Conservation (phyloP, 2,113 vertebrate species). For the Origma solitaria region DNA sequence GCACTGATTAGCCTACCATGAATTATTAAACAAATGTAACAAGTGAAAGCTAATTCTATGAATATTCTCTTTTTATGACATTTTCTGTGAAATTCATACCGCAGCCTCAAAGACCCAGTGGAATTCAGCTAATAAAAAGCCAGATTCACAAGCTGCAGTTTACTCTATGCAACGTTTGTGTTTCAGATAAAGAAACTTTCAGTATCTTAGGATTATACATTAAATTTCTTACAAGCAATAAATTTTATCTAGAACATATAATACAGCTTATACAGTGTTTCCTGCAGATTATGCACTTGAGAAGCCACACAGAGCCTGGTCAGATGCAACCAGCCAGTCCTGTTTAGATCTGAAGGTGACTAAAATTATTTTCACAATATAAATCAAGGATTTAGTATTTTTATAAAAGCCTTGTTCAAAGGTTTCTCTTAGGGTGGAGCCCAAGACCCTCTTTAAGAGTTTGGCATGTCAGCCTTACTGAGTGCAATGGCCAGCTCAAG, state of each 20-base stretch:
- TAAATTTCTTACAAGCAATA: conserved; percentile 26
- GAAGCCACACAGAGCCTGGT: background rate
- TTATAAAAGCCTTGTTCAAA: background rate
- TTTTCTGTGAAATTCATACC: background rate
- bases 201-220: background rate
- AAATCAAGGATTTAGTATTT: background rate
- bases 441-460: conserved; percentile 70
- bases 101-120: background rate
- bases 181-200: background rate
- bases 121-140: background rate
- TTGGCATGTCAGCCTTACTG: conserved; percentile 97
- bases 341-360: background rate
- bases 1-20: background rate
- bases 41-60: background rate
- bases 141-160: background rate
- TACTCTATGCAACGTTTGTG: background rate
- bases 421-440: background rate
- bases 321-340: background rate
- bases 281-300: background rate
- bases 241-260: conserved; percentile 10
- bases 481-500: conserved; percentile 96
- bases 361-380: background rate
- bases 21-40: background rate
- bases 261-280: conserved; percentile 6
- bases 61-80: background rate